Evolutionary conservation across 2,797 vertebrate species (phyloP).

Genomic region (Pseudochirops cupreus): DNA sequence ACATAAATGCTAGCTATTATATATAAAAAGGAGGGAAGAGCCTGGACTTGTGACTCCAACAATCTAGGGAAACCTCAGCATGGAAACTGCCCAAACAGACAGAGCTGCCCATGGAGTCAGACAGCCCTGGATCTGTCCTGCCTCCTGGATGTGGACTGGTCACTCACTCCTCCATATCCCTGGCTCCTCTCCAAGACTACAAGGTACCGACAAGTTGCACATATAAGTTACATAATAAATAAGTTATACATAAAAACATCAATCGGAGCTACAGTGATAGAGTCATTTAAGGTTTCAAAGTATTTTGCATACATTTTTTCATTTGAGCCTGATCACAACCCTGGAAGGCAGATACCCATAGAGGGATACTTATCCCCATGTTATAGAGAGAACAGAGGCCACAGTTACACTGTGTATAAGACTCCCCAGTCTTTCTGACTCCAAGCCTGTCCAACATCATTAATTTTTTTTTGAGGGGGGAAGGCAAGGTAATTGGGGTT

Average conservation of each 20-base stretch:
- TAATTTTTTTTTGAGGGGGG: too few species aligned
- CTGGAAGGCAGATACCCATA: neutral
- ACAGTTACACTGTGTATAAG: neutral
- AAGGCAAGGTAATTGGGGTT: too few species aligned
- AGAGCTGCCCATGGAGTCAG: neutral
- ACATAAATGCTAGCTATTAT: neutral
- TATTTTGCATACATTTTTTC: neutral
- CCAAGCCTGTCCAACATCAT: neutral
- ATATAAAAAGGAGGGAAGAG: neutral
- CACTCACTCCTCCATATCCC: neutral
- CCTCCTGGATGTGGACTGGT: neutral
- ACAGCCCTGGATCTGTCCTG: neutral
- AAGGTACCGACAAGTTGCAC: neutral
- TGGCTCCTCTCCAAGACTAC: neutral
- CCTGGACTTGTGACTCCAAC: neutral
- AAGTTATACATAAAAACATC: neutral
- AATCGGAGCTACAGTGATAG: neutral
- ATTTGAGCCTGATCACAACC: neutral
- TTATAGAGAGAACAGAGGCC: neutral
- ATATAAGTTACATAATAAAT: neutral
- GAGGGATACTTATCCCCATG: neutral
- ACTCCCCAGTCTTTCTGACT: neutral
- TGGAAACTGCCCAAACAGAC: neutral
- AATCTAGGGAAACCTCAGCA: neutral
- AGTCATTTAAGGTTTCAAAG: neutral